Evolutionary conservation across 2,888 invertebrate genomes (phyloP).

Genomic region (Eilema caniola): DNA sequence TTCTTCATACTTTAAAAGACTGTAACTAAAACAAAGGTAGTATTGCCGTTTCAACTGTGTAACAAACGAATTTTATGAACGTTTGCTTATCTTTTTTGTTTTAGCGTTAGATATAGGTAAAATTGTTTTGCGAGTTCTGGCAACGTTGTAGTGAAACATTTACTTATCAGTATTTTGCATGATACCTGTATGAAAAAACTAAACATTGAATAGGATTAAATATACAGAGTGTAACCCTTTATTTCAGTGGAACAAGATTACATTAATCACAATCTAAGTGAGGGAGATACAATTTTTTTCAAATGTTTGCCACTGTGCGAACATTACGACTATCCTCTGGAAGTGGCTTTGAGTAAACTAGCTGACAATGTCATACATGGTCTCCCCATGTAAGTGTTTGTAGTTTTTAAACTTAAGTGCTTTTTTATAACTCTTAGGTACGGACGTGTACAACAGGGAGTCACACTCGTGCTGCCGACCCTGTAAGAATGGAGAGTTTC

Average conservation of each 20-base stretch:
- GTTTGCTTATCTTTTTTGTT: too few relatives aligned
- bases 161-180: too few relatives aligned
- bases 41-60: too few relatives aligned
- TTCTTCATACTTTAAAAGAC: too few relatives aligned
- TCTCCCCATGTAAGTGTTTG: constrained; percentile 78
- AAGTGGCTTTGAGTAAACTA: constrained; percentile 88
- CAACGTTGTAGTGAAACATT: background rate
- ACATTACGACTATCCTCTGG: constrained; percentile 87
- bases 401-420: too few relatives aligned
- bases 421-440: too few relatives aligned
- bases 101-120: too few relatives aligned
- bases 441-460: too few relatives aligned
- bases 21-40: too few relatives aligned
- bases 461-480: too few relatives aligned
- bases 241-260: background rate
- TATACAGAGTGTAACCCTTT: background rate
- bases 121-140: background rate
- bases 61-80: too few relatives aligned
- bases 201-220: background rate
- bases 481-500: too few relatives aligned
- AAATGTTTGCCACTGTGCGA: constrained; percentile 89
- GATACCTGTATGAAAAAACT: background rate
- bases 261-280: background rate
- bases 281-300: constrained; percentile 5
- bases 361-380: constrained; percentile 76